phyloP scores from a whole-genome alignment of 2,797 vertebrate genomes.

The Serranus cabrilla region DNA sequence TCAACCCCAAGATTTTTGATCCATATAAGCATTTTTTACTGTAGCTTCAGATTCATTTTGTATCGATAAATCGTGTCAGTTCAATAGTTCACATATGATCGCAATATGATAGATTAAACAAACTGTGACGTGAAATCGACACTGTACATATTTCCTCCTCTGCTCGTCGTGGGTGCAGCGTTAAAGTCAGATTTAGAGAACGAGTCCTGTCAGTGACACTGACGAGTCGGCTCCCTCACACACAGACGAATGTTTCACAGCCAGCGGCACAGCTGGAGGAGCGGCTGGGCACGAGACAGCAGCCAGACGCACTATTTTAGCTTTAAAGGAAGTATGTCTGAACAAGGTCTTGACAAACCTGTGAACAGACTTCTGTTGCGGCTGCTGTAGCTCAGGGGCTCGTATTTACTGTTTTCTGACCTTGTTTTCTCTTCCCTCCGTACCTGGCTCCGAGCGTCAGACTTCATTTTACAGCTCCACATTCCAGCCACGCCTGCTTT shows the following conservation, averaged over 20 bases:
- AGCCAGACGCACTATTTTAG: constrained; percentile 14
- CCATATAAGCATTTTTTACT: too few species aligned
- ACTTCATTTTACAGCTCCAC: background rate
- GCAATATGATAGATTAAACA: background rate
- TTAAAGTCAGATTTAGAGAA: background rate
- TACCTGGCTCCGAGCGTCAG: background rate
- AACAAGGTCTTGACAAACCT: constrained; percentile 25
- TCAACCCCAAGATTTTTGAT: too few species aligned
- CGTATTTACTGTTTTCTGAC: background rate
- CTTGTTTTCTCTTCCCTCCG: background rate
- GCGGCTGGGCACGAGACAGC: constrained; percentile 20
- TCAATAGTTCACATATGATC: background rate
- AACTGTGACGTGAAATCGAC: background rate
- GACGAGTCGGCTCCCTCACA: constrained; percentile 8
- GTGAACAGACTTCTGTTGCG: background rate
- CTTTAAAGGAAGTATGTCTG: constrained; percentile 4
- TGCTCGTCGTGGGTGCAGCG: background rate
- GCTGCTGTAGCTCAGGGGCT: constrained; percentile 8
- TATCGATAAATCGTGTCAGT: background rate
- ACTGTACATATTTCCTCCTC: background rate
- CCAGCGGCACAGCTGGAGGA: constrained; percentile 29
- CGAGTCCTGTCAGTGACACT: constrained; percentile 12
- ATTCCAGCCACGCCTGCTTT: constrained; percentile 25
- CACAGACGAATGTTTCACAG: constrained; percentile 24
- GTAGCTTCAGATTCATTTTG: too few species aligned